Evolutionary conservation across 2,888 invertebrate species (phyloP).

Genomic region (Pyrochroa serraticornis): DNA sequence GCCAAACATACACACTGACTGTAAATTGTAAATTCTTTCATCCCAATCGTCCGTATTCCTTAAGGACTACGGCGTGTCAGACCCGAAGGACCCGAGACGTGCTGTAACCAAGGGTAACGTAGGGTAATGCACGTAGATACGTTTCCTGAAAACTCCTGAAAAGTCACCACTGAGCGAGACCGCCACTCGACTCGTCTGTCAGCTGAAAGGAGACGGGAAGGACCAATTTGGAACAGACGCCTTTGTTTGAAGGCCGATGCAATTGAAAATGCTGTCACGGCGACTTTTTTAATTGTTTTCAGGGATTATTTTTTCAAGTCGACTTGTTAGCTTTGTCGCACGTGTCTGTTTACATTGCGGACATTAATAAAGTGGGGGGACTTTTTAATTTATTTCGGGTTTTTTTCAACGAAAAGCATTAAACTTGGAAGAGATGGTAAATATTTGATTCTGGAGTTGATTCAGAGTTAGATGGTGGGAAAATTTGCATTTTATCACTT

Average conservation of each 20-base stretch:
- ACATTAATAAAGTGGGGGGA: conserved; percentile 24
- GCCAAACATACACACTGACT: conserved; percentile 33
- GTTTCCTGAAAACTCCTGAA: conserved; percentile 27
- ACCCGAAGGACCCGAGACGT: conserved; percentile 40
- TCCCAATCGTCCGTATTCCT: conserved; percentile 34
- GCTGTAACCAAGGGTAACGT: conserved; percentile 43
- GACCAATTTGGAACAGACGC: conserved; percentile 22
- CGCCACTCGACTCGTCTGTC: conserved; percentile 21
- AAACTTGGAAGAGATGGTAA: conserved; percentile 16
- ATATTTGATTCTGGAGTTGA: conserved; percentile 24
- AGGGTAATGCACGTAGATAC: conserved; percentile 41
- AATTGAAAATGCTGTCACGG: conserved; percentile 39
- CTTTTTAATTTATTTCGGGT: conserved; percentile 25
- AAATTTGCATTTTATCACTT: conserved; percentile 21
- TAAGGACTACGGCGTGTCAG: conserved; percentile 36
- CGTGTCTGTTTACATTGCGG: conserved; percentile 26
- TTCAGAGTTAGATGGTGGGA: conserved; percentile 8
- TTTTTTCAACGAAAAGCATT: conserved; percentile 12
- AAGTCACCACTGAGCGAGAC: conserved; percentile 34
- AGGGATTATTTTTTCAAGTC: conserved; percentile 37
- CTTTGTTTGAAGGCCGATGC: conserved; percentile 15
- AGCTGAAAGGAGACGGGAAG: conserved; percentile 18
- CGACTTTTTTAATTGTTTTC: conserved; percentile 39
- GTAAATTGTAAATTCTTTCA: conserved; percentile 41
- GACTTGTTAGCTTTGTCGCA: conserved; percentile 34